phyloP scores from a whole-genome alignment of 2,797 vertebrate genomes.

The Pristis pectinata region DNA sequence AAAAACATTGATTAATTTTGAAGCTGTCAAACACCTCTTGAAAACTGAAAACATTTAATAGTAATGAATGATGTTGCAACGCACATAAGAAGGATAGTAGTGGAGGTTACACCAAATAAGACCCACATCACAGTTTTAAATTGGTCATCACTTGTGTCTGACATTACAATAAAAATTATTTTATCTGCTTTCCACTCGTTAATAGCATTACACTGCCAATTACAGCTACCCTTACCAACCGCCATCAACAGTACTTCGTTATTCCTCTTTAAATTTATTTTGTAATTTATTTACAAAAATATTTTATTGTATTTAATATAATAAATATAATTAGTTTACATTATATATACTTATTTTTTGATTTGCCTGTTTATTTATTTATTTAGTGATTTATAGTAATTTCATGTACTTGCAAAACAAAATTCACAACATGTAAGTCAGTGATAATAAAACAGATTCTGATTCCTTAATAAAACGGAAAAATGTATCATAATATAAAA shows the following conservation, averaged over 20 bases:
- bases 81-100: not conserved
- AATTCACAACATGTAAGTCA: too few species aligned
- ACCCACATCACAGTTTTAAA: not conserved
- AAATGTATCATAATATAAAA: not conserved
- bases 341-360: too few species aligned
- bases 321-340: too few species aligned
- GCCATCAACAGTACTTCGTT: too few species aligned
- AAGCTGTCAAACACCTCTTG: conserved; percentile 7
- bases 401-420: too few species aligned
- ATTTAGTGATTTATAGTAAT: too few species aligned
- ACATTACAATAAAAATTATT: not conserved
- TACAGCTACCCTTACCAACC: not conserved
- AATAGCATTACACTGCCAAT: not conserved
- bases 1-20: not conserved
- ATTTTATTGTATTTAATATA: too few species aligned
- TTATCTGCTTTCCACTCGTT: not conserved
- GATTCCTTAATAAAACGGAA: not conserved
- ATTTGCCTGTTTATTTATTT: too few species aligned
- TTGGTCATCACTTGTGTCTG: not conserved
- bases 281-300: too few species aligned
- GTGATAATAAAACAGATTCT: too few species aligned
- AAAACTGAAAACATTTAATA: not conserved
- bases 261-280: too few species aligned
- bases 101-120: not conserved
- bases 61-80: not conserved